Evolutionary conservation across 2,113 vertebrate genomes (phyloP), one percentile per base, ranked within the genome.

Genomic region (Bolborhynchus lineola): DNA sequence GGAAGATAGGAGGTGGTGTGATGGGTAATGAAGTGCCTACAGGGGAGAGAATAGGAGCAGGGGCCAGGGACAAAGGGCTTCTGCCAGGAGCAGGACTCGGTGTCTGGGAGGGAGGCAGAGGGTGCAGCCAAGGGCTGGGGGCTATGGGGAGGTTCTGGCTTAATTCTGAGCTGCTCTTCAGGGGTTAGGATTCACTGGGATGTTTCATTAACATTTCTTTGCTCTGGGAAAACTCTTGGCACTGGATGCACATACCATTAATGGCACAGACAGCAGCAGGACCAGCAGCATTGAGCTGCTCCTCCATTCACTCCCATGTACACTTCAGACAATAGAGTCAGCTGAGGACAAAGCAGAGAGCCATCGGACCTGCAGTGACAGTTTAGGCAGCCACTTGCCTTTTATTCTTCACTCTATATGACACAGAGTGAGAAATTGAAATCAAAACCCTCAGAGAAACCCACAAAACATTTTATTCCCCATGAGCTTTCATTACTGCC

Each of bases 221-320:
- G 89, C 75, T 74, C 89, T 47, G 83, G 88, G 69, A 92, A 82
- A 90, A 72, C 86, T 84, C 86, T 24, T 47, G 94, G 94, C 92
- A 84, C 26, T 23, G 93, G 75, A 7, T 84, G 82, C 65, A 52
- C 88, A 23, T 57, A 28, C 86, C 59, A 84, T 63, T 76, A 87
- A n/a, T 20, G 0, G 75, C 86, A 46, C 50, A 16, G 16, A 49
- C 3, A 87, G 85, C 78, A 92, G 82, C 90, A 67, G 86, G 71
- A 86, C 49, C 86, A 77, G 74, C 6, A 1, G 44, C 47, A 2
- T 23, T 37, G 95, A 69, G 78, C 74, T 35, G 69, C 86, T 90
- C 52, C 63, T 70, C 62, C 23, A 0, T 42, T 20, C 25, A 5
- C 47, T 35, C 52, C 89, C 75, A 15, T 0, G 3, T 35, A n/a